Conservation (phyloP, 2,113 vertebrate genomes). For the Ploceus nigricollis region DNA sequence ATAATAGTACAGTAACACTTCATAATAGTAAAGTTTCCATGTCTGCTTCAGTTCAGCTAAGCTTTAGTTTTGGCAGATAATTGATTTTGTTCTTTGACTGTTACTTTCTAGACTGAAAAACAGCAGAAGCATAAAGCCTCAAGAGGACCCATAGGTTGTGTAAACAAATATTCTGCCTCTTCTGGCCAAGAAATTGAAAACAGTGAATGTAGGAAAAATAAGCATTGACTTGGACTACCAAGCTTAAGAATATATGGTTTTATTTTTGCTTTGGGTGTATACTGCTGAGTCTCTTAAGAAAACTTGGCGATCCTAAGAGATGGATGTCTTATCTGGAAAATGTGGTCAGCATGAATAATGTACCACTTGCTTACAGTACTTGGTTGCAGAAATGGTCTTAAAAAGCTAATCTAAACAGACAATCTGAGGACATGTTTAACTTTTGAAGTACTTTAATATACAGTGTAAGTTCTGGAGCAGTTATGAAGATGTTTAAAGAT, state of each 20-base stretch:
- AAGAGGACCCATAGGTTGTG: not conserved
- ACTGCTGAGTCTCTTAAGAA: not conserved
- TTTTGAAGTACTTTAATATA: conserved; percentile 7
- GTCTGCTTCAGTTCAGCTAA: conserved; percentile 3
- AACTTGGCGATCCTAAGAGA: not conserved
- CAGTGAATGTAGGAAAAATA: not conserved
- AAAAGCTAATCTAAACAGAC: not conserved
- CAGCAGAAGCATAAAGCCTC: not conserved
- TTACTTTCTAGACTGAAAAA: not conserved
- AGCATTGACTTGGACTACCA: not conserved
- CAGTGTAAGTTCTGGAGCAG: not conserved
- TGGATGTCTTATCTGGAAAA: conserved; percentile 8
- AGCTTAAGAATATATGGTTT: not conserved
- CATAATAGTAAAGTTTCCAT: not conserved
- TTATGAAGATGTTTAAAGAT: not conserved
- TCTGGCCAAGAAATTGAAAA: not conserved
- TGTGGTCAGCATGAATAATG: conserved; percentile 17
- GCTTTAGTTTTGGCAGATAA: conserved; percentile 22
- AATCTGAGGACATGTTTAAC: not conserved
- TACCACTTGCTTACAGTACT: conserved; percentile 7
- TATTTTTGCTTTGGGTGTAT: not conserved
- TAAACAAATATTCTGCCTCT: not conserved
- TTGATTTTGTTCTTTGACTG: not conserved
- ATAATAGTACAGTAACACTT: not conserved
- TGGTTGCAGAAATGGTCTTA: not conserved